Percentiles rank a stretch among this genome's conserved stretches.
phyloP scores from a whole-genome alignment of 2,113 vertebrate genomes.

The Pleuronectes platessa region DNA sequence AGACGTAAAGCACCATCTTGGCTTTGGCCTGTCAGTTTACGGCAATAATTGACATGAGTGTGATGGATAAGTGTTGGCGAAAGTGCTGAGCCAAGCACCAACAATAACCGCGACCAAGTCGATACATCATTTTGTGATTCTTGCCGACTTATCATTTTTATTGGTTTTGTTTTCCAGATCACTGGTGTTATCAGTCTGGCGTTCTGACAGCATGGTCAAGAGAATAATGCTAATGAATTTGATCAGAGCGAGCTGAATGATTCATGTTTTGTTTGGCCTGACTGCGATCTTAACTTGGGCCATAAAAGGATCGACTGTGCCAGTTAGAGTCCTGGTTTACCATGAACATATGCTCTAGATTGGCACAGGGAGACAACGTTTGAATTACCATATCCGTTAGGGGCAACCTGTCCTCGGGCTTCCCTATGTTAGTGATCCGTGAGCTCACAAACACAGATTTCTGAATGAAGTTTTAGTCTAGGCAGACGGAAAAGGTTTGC shows the following conservation, averaged over 20 bases:
- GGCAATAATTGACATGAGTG: conserved; percentile 37
- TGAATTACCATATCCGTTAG: conserved; percentile 47
- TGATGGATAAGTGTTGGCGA: conserved; percentile 14
- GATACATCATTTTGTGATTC: conserved; percentile 1
- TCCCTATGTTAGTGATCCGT: conserved; percentile 3
- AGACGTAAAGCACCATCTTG: conserved; percentile 18
- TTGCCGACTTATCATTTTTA: conserved; percentile 11
- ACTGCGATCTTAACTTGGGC: conserved; percentile 28
- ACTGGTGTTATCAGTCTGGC: conserved; percentile 16
- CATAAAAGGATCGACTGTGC: conserved; percentile 47
- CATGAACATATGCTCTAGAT: conserved; percentile 48
- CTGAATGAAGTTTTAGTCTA: conserved; percentile 15
- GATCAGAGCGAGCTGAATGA: conserved; percentile 45
- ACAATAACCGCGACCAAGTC: not conserved
- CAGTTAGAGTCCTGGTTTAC: conserved; percentile 42
- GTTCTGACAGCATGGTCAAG: not conserved
- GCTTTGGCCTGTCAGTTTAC: conserved; percentile 43
- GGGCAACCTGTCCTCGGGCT: conserved; percentile 39
- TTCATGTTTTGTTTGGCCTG: conserved; percentile 39
- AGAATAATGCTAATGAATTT: conserved; percentile 34
- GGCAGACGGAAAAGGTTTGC: conserved; percentile 5
- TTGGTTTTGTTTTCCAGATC: conserved; percentile 19
- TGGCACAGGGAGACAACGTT: conserved; percentile 37
- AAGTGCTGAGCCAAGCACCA: conserved; percentile 48
- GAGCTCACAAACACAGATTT: conserved; percentile 15